Conservation (phyloP, 2,888 invertebrate species). For the Ypsolopha scabrella region DNA sequence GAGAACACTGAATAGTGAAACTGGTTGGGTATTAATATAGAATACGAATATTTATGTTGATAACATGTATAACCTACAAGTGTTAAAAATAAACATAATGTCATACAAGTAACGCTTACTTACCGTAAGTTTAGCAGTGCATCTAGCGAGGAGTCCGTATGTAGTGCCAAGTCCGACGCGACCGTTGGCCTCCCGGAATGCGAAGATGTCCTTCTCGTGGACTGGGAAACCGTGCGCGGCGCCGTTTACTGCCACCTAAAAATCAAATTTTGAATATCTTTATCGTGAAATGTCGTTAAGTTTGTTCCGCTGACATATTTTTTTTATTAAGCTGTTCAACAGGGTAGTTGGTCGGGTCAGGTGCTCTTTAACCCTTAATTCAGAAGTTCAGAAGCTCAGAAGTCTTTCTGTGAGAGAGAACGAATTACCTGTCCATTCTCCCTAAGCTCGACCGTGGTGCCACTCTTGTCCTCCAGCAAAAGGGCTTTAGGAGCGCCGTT, state of each 20-base stretch:
- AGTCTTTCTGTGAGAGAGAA: too few species aligned
- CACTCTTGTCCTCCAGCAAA: conserved; percentile 76
- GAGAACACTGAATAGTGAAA: too few species aligned
- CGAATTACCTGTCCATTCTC: conserved; percentile 71
- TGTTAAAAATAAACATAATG: too few species aligned
- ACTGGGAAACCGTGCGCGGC: conserved; percentile 78
- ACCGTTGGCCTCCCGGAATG: conserved; percentile 69
- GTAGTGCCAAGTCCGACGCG: conserved; percentile 70
- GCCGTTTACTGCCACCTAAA: conserved; percentile 73
- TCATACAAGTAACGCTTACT: conserved; percentile 7
- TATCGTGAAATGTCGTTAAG: background rate
- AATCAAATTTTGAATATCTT: background rate
- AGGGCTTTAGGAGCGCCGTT: conserved; percentile 78
- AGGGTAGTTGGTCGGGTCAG: too few species aligned
- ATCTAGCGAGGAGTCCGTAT: conserved; percentile 74
- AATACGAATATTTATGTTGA: too few species aligned
- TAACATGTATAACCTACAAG: too few species aligned
- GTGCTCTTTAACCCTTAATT: too few species aligned
- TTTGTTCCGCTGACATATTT: background rate
- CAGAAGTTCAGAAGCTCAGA: too few species aligned
- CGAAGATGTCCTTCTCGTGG: conserved; percentile 69
- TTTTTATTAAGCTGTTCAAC: background rate
- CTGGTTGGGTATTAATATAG: too few species aligned
- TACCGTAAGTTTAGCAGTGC: conserved; percentile 72
- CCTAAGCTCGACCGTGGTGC: conserved; percentile 73